Evolutionary conservation across 2,113 vertebrate species (phyloP).

Genomic region (Crotophaga sulcirostris): DNA sequence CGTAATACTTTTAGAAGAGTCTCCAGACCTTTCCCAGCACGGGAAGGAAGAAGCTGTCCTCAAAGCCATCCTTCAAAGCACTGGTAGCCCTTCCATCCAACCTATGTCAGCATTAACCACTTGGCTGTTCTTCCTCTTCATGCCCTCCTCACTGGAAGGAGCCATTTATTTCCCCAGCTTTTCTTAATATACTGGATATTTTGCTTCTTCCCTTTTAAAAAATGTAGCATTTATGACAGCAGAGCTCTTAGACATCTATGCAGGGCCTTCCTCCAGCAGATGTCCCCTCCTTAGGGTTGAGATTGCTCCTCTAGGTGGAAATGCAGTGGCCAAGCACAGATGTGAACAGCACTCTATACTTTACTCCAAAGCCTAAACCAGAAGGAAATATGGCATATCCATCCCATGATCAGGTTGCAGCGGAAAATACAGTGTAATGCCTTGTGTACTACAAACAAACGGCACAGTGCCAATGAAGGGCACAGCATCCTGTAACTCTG

Average conservation of each 20-base stretch:
- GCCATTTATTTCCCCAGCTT: background rate
- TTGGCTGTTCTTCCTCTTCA: background rate
- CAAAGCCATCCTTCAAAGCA: background rate
- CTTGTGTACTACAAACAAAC: background rate
- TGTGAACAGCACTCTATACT: background rate
- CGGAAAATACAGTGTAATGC: background rate
- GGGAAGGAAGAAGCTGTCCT: background rate
- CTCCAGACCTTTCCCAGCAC: background rate
- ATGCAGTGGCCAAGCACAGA: background rate
- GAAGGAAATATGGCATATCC: background rate
- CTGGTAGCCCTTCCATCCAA: background rate
- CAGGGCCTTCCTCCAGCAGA: background rate
- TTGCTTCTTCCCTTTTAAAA: background rate
- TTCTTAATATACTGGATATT: background rate
- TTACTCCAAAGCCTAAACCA: background rate
- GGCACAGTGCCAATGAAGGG: accelerated
- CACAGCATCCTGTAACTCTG: background rate
- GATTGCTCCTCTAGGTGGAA: background rate
- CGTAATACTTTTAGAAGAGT: background rate
- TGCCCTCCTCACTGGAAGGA: background rate
- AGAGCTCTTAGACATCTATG: background rate
- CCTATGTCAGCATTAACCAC: background rate
- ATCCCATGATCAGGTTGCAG: background rate
- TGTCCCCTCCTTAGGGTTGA: background rate
- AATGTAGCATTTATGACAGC: background rate